These are phyloP conservation scores for Brachionus calyciflorus DNA, from an alignment of 1,140 invertebrate species.

Conservation along the genomic window DNA sequence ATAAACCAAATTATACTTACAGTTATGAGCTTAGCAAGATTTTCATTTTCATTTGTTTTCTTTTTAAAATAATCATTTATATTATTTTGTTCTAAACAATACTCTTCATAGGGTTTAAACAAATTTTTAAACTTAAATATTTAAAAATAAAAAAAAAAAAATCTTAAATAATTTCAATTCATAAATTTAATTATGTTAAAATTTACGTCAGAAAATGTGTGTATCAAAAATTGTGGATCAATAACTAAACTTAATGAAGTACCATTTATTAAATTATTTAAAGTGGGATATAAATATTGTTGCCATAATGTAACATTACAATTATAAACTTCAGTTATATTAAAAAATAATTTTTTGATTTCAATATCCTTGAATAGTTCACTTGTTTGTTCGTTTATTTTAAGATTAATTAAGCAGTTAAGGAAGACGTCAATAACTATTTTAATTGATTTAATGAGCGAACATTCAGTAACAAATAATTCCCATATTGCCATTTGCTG, in stretches of 20 bases:
- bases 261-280: neutral
- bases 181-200: too few relatives aligned
- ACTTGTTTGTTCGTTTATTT: neutral
- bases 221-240: slow-evolving; percentile 22
- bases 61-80: slow-evolving; percentile 82
- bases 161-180: neutral
- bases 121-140: slow-evolving; percentile 68
- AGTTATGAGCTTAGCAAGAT: slow-evolving; percentile 81
- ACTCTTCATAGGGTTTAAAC: slow-evolving; percentile 74
- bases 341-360: slow-evolving; percentile 31
- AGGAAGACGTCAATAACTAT: slow-evolving; percentile 34
- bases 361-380: slow-evolving; percentile 42
- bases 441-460: slow-evolving; percentile 6
- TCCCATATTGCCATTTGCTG: slow-evolving; percentile 47
- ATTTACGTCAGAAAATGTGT: slow-evolving; percentile 12
- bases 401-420: slow-evolving; percentile 31
- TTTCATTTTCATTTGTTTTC: slow-evolving; percentile 75
- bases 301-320: slow-evolving; percentile 41
- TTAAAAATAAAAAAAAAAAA: slow-evolving; percentile 47
- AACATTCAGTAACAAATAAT: slow-evolving; percentile 26
- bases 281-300: slow-evolving; percentile 14
- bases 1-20: slow-evolving; percentile 65
- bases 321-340: slow-evolving; percentile 43
- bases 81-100: slow-evolving; percentile 78
- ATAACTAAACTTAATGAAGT: neutral